Evolutionary conservation across 2,888 invertebrate species (phyloP).

Genomic region (Caenorhabditis becei): DNA sequence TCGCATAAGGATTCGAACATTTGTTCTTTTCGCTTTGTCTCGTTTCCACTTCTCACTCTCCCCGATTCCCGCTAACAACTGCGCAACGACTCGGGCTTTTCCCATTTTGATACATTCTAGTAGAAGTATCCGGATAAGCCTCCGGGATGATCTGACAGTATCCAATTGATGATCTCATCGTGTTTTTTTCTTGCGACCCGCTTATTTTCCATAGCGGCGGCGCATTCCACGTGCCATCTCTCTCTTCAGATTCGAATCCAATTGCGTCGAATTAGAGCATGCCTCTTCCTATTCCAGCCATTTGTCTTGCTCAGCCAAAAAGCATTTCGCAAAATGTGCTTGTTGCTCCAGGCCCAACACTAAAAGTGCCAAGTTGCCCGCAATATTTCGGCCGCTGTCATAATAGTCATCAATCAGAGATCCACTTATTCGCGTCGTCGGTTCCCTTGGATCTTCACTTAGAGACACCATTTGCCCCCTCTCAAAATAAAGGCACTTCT

Average conservation of each 20-base stretch:
- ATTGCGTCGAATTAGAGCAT: conserved; percentile 7
- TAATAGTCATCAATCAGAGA: conserved; percentile 39
- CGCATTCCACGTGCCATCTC: background rate
- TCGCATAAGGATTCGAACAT: no score
- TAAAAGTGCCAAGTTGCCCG: conserved; percentile 2
- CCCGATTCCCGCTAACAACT: no score
- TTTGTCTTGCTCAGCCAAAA: conserved; percentile 12
- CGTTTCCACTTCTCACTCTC: no score
- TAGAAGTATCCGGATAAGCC: background rate
- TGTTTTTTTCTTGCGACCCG: background rate
- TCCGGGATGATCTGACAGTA: background rate
- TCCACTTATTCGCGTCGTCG: background rate
- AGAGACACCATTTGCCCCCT: background rate
- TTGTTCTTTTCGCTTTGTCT: no score
- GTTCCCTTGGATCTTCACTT: conserved; percentile 8
- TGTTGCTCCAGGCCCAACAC: background rate
- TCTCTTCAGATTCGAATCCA: conserved; percentile 8
- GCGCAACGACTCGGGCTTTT: no score
- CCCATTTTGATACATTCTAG: background rate
- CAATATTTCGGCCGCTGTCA: conserved; percentile 5
- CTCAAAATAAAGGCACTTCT: background rate
- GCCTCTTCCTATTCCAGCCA: conserved; percentile 1
- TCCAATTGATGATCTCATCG: background rate
- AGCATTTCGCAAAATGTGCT: conserved; percentile 8
- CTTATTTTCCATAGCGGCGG: background rate